Base-by-base conservation (phyloP, 2,888 invertebrate genomes). In the Limnephilus auricula region DNA sequence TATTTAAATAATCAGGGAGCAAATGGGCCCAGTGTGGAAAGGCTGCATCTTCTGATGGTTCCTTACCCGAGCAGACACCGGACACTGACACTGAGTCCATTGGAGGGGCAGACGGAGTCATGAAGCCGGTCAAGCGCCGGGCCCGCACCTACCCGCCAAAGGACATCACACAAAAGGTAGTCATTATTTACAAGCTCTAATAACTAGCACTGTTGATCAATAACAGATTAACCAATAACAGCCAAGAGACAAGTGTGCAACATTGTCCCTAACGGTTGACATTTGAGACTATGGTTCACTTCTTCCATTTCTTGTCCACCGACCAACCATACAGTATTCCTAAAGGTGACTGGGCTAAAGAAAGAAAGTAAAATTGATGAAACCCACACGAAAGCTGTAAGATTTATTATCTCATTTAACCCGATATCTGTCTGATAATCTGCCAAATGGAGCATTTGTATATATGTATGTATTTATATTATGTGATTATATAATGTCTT, bases 41-140 rank as follows among this genome's bases (percentile, higher is more conserved):
- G 79, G 95, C 96, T 94, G 95, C 95, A 4, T 96, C 97, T 90
- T 97, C 97, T 85, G 98, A 98, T 94, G 97, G 97, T 93, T 97
- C 97, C 93, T 95, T 97, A 93, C 97, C 97, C 93, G 97, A 97
- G 94, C 97, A 96, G 93, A 97, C 97, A 85, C 97, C 97, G 9
- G 98, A 98, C 94, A 97, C 98, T 5, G 98, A 98, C 95, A 94
- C 94, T 94, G 92, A 92, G 31, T 92, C 92, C 4, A 84, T 90
- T 31, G 86, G 90, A n/a, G 92, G 89, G 4, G 90, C 79, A 5
- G 90, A 86, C 12, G 83, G 79, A 25, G 80, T 80, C 25, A 18
- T 45, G 18, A 50, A 89, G 34, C 82, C 87, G 30, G 40, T 87
- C n/a, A 93, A 93, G 65, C 50, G 89, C 15, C 95, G 96, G 2